phyloP scores from a whole-genome alignment of 2,888 invertebrate genomes.

The Hydrotaea diabolus region DNA sequence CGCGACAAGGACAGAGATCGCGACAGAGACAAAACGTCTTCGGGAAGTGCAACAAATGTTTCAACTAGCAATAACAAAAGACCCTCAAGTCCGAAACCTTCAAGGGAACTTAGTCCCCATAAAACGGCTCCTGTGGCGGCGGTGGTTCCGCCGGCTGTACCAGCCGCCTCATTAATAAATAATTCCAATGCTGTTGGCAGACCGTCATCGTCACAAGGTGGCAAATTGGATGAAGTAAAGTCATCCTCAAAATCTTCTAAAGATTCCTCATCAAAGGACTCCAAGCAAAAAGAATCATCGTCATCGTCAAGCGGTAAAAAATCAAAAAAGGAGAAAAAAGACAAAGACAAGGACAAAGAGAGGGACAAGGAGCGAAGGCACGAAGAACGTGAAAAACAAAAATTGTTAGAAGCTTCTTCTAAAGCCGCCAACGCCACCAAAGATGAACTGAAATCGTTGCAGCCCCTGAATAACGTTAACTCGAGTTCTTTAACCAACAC shows the following conservation, averaged over 20 bases:
- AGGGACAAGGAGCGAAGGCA: conserved; percentile 82
- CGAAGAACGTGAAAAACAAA: conserved; percentile 76
- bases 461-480: conserved; percentile 40
- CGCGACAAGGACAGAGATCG: conserved; percentile 83
- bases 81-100: conserved; percentile 43
- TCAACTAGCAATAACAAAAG: conserved; percentile 43
- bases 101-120: conserved; percentile 59
- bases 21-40: conserved; percentile 72
- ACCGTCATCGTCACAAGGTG: conserved; percentile 75
- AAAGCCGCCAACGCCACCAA: conserved; percentile 48
- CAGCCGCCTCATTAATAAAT: background rate
- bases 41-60: conserved; percentile 5
- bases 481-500: conserved; percentile 36
- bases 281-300: conserved; percentile 71
- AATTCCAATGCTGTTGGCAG: conserved; percentile 50
- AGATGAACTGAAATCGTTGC: conserved; percentile 52
- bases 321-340: conserved; percentile 83
- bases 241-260: conserved; percentile 69
- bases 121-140: conserved; percentile 67
- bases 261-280: conserved; percentile 69
- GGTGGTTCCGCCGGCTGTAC: conserved; percentile 4
- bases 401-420: conserved; percentile 50
- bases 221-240: conserved; percentile 69
- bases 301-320: conserved; percentile 79
- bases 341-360: conserved; percentile 85